Percentiles rank a stretch among this genome's conserved stretches.
Evolutionary conservation across 2,888 invertebrate species (phyloP).

Genomic region (Bombyx huttoni): DNA sequence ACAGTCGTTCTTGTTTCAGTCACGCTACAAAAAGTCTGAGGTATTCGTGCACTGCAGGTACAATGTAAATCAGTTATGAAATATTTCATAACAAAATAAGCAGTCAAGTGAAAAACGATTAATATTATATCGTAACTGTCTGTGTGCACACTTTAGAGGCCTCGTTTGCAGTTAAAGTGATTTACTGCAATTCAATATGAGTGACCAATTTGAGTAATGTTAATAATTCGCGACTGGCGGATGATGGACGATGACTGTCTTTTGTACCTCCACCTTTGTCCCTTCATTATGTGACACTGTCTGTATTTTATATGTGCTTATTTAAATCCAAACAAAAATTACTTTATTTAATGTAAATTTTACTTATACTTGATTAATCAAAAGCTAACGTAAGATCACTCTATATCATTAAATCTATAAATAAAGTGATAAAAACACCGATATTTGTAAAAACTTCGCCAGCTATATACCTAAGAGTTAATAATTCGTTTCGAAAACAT

Average conservation of each 20-base stretch:
- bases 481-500: slow-evolving; percentile 24
- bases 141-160: slow-evolving; percentile 18
- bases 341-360: slow-evolving; percentile 1
- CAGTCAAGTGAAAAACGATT: slow-evolving; percentile 14
- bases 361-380: no score
- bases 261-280: slow-evolving; percentile 6
- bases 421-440: no score
- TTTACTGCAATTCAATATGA: slow-evolving; percentile 44
- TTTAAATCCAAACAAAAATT: not conserved
- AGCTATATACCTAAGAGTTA: not conserved
- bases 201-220: slow-evolving; percentile 51
- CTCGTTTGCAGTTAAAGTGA: slow-evolving; percentile 24
- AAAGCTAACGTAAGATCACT: no score
- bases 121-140: slow-evolving; percentile 17
- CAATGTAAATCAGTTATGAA: slow-evolving; percentile 11
- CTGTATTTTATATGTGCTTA: not conserved
- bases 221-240: slow-evolving; percentile 36
- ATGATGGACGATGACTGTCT: slow-evolving; percentile 19
- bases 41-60: slow-evolving; percentile 8
- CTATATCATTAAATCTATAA: no score
- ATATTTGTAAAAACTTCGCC: not conserved
- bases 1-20: slow-evolving; percentile 10
- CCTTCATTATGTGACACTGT: not conserved
- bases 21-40: slow-evolving; percentile 13
- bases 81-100: slow-evolving; percentile 19